Base-by-base conservation (phyloP, 1,140 invertebrate species). In the Hyphantria cunea region DNA sequence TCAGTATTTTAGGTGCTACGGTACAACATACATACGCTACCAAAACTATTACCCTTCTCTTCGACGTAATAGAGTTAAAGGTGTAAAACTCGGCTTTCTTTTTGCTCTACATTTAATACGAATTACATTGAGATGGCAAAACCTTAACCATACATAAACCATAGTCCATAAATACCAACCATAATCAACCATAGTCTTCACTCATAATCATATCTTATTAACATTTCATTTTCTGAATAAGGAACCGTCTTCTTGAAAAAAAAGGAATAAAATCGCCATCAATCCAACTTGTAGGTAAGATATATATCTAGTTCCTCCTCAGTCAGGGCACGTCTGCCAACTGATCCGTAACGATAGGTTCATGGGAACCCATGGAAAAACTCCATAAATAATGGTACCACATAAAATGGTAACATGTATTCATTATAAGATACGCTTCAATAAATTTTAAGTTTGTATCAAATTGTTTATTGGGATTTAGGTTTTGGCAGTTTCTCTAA, bases 341-440 rank as follows among this genome's bases (percentile, higher is more conserved):
- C 14, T 58, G 58, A 60, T 14, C 58, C 49, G 25, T 8, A 37
- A 44, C 37, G 9, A 5, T 7, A 59, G 37, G 56, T 51, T 33
- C 58, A 60, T 60, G 58, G 58, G 56, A 60, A 60, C 39, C 8
- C 12, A 51, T 25, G 34, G 34, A 48, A 58, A 58, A 56, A 44
- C 37, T 9, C 48, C 3, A 44, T 60, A 33, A 60, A 60, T 60
- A 33, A 60, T 25, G 25, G 45, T 37, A 25, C 56, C 58, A 34
- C 58, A 42, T 60, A 60, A 51, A 60, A 44, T 60, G 25, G 14
- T 42, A 51, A 42, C 12, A 56, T 42, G 52, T 42, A 44, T 42
- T 42, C 48, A 51, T 60, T 60, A 60, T 34, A 15, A 9, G 13
- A 34, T 33, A 51, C 17, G 58, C 17, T 51, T 25, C 37, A 60